These are phyloP conservation scores for Stegana nigrithorax DNA, from an alignment of 2,888 invertebrate genomes.

Conservation along the genomic window DNA sequence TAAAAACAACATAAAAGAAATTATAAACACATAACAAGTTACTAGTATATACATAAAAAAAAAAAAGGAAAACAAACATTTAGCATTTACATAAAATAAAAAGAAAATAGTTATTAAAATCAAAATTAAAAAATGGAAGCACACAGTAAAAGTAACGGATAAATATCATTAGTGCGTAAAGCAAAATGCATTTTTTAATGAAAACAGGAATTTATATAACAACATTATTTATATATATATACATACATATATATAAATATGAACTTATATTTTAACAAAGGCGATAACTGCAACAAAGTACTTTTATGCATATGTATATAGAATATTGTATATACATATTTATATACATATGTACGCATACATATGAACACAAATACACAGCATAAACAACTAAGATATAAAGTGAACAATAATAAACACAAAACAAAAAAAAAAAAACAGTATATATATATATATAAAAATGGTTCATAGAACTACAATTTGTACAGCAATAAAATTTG, in stretches of 20 bases:
- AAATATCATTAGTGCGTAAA: conserved; percentile 55
- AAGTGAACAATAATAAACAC: background rate
- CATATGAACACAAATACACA: background rate
- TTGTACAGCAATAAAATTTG: background rate
- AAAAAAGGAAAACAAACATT: conserved; percentile 26
- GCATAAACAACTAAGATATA: background rate
- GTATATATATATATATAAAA: background rate
- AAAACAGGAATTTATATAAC: conserved; percentile 54
- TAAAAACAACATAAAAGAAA: conserved; percentile 14
- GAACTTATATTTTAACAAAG: background rate
- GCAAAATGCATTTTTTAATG: conserved; percentile 36
- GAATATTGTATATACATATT: background rate
- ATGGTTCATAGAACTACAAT: background rate
- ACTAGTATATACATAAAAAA: conserved; percentile 10
- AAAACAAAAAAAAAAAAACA: background rate
- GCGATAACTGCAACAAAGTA: too few species aligned
- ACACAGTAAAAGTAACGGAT: conserved; percentile 17
- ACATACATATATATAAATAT: conserved; percentile 22
- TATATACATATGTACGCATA: background rate
- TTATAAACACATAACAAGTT: conserved; percentile 12
- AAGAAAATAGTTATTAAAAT: conserved; percentile 26
- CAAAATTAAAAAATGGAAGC: conserved; percentile 26
- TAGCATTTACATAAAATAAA: conserved; percentile 14
- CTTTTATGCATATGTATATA: too few species aligned
- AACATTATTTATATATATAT: conserved; percentile 48